phyloP scores from a whole-genome alignment of 2,113 vertebrate species.

The Galemys pyrenaicus region DNA sequence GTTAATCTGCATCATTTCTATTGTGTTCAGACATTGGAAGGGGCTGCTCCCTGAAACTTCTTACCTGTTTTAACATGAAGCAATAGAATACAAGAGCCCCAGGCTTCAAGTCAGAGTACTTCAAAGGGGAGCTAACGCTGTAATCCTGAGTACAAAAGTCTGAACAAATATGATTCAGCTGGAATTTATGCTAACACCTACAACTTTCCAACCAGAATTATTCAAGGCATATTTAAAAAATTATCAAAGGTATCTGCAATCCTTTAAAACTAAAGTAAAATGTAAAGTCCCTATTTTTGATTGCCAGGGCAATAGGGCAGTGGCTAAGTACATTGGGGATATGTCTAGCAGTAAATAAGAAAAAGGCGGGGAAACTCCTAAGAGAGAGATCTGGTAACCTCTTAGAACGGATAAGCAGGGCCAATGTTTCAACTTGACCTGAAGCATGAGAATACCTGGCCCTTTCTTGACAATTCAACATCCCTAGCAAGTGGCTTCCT shows the following conservation, averaged over 20 bases:
- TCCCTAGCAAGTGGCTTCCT: neutral
- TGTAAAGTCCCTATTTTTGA: neutral
- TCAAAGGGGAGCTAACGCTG: slow-evolving; percentile 29
- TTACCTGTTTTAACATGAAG: slow-evolving; percentile 66
- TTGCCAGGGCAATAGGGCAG: neutral
- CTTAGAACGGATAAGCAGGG: neutral
- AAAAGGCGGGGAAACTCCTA: neutral
- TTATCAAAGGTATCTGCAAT: neutral
- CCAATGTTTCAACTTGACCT: neutral
- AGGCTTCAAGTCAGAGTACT: slow-evolving; percentile 30
- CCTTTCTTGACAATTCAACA: neutral
- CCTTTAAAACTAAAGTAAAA: neutral
- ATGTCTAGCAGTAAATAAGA: neutral
- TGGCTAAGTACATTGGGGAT: neutral
- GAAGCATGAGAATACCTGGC: neutral
- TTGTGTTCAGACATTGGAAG: neutral
- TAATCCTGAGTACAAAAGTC: neutral
- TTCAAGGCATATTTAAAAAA: neutral
- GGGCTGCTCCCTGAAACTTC: neutral
- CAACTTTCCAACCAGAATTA: neutral
- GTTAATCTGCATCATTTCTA: neutral
- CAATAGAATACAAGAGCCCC: neutral
- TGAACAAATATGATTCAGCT: slow-evolving; percentile 37
- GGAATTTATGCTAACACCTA: neutral
- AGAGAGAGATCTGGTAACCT: neutral